Evolutionary conservation across 53 echinoderm and acorn worm genomes (phyloP), one percentile per base, ranked within the genome.

Genomic region (Crossaster papposus): DNA sequence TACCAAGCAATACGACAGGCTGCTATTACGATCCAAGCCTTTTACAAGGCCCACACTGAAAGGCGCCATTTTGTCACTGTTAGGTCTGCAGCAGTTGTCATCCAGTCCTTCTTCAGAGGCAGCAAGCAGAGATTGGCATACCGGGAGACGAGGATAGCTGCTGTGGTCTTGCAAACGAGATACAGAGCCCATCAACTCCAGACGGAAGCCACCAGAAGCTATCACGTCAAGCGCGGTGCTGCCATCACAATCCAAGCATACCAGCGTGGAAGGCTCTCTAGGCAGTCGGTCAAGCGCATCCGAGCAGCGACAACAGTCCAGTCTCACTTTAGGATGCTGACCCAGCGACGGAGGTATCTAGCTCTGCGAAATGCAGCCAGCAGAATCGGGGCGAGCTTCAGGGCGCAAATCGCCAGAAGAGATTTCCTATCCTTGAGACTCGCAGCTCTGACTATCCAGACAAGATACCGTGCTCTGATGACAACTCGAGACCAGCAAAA

Each of bases 271-370:
- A 55, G 79, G 65, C 75, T 90, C 5, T 36, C 76, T 33, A 86
- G 94, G 32, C 74, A 65, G 75, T 26, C 37, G 22, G 55, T 94
- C 20, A 70, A 86, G 75, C 88, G 92, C 24, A 94, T 92, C 71
- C 92, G 88, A 5, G 87, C 87, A 0, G 77, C 87, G 0, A 83
- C 91, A 54, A 91, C 75, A 77, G 96, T 99, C 36, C 96, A 99
- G 91, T 92, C 99, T n/a, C 51, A 64, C 24, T 92, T 51, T 65
- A 90, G 92, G 89, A 96, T 94, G 92, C 65, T 89, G 54, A 79
- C 54, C 34, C 93, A 94, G 54, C 90, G 89, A 29, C 88, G 88
- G 54, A 36, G 32, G 81, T 96, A 92, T 28, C 18, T 36, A 12
- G 79, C 64, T 31, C 84, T 91, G 13, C 64, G 77, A 58, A 65